Evolutionary conservation across 1,140 invertebrate genomes (phyloP).

Genomic region (Drosophila prosaltans): DNA sequence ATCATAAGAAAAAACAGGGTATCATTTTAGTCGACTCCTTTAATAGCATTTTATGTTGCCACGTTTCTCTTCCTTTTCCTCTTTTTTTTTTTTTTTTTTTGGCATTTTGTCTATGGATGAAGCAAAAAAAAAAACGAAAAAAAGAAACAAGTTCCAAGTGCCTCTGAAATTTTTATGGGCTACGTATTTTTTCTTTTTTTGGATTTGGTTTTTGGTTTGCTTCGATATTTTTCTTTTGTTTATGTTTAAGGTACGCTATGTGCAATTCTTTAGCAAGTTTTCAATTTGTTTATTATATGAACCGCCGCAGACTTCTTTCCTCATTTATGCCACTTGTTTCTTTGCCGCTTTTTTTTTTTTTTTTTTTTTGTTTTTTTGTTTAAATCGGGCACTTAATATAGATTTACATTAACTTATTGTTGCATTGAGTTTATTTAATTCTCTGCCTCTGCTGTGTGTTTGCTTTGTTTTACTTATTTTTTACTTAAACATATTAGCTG

Average conservation of each 20-base stretch:
- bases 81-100: slow-evolving; percentile 27
- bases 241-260: slow-evolving; percentile 75
- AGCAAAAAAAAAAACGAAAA: neutral
- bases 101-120: slow-evolving; percentile 68
- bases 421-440: slow-evolving; percentile 45
- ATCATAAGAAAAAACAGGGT: neutral
- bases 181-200: slow-evolving; percentile 26
- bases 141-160: slow-evolving; percentile 70
- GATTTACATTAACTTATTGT: slow-evolving; percentile 38
- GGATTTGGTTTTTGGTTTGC: slow-evolving; percentile 37
- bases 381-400: slow-evolving; percentile 58
- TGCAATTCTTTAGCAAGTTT: slow-evolving; percentile 73
- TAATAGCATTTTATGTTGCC: neutral
- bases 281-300: slow-evolving; percentile 73
- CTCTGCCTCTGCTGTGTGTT: slow-evolving; percentile 4
- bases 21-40: neutral
- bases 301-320: slow-evolving; percentile 61
- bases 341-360: slow-evolving; percentile 23
- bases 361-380: slow-evolving; percentile 41
- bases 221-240: slow-evolving; percentile 51
- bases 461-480: slow-evolving; percentile 46
- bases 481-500: slow-evolving; percentile 22
- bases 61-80: too few species aligned
- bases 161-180: slow-evolving; percentile 69
- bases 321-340: slow-evolving; percentile 74